These are phyloP conservation scores for Acrocephalus kingi DNA, from an alignment of 2,113 vertebrate species.

Conservation along the genomic window DNA sequence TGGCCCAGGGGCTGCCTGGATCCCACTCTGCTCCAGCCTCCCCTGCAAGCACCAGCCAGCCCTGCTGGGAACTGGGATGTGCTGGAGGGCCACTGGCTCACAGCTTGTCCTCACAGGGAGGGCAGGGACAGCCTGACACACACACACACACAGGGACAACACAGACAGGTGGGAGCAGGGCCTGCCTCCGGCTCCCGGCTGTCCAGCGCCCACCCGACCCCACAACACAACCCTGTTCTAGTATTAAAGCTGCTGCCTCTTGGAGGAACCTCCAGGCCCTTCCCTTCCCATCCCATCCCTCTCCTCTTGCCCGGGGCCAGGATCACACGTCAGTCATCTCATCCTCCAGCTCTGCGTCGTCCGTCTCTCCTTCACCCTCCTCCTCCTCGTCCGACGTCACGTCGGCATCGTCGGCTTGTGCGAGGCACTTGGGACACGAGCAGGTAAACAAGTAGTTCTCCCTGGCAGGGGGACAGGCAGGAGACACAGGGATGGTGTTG, in stretches of 20 bases:
- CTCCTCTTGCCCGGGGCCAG: background rate
- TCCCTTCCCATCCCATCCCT: background rate
- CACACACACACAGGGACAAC: background rate
- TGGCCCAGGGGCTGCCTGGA: background rate
- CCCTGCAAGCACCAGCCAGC: background rate
- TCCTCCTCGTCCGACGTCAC: constrained; percentile 95
- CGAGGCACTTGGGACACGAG: constrained; percentile 92
- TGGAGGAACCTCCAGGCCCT: background rate
- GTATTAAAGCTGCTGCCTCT: constrained; percentile 25
- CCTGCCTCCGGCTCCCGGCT: background rate
- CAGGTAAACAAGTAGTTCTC: constrained; percentile 98
- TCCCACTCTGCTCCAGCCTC: background rate
- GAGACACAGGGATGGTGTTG: background rate
- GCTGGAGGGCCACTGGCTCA: background rate
- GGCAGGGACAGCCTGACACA: background rate
- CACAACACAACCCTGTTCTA: constrained; percentile 20
- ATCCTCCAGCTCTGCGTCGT: constrained; percentile 93
- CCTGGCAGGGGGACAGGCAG: constrained; percentile 65
- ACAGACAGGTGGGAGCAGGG: background rate
- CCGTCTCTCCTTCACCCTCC: constrained; percentile 85
- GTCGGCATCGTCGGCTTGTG: constrained; percentile 87
- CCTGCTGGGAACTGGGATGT: fast-evolving
- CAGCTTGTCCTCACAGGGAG: background rate
- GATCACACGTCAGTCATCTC: constrained; percentile 97
- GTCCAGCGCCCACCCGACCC: background rate